Percentiles rank a stretch among this genome's conserved stretches.
These are phyloP conservation scores for Tiliacea aurago DNA, from an alignment of 2,888 invertebrate genomes.

Conservation along the genomic window DNA sequence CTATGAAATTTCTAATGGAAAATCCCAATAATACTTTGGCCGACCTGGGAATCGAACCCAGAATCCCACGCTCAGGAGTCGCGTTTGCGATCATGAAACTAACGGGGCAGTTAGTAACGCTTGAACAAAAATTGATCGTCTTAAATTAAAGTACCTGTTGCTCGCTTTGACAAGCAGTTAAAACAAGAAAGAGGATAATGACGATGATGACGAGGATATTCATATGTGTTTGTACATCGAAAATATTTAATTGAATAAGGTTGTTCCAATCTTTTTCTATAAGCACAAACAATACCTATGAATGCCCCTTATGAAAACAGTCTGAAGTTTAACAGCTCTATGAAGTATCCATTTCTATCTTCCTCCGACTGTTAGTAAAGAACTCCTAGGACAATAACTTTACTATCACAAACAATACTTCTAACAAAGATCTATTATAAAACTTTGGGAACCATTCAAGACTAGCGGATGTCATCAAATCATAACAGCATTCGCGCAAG, in stretches of 20 bases:
- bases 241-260: background rate
- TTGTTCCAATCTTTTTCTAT: background rate
- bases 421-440: conserved; percentile 22
- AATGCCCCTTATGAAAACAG: background rate
- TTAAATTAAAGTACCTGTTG: background rate
- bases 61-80: too few relatives aligned
- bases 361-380: background rate
- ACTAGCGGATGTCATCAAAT: conserved; percentile 72
- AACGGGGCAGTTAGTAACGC: too few relatives aligned
- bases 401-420: background rate
- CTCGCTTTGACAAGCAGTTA: background rate
- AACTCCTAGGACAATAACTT: background rate
- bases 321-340: background rate
- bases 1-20: too few relatives aligned
- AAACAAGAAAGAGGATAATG: background rate
- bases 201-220: background rate
- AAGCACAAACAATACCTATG: background rate
- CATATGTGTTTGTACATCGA: background rate
- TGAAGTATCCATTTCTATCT: background rate
- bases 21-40: too few relatives aligned
- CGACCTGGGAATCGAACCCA: too few relatives aligned
- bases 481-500: conserved; percentile 76
- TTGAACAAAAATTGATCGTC: background rate
- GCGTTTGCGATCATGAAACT: too few relatives aligned
- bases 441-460: conserved; percentile 73